Conservation (phyloP, 1,140 invertebrate genomes). For the Goniozus legneri region DNA sequence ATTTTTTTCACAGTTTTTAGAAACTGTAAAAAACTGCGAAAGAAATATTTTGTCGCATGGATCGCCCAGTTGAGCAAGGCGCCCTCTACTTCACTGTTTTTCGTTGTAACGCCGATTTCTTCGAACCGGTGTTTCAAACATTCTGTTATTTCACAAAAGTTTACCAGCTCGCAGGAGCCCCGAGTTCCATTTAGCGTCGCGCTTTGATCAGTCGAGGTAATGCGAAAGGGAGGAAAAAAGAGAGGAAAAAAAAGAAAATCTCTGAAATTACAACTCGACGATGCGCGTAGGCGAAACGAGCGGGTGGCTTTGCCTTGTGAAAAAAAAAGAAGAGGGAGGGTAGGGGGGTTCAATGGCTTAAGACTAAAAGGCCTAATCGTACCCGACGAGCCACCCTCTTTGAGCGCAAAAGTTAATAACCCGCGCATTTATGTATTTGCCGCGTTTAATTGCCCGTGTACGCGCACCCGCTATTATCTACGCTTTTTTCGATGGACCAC, state of each 20-base stretch:
- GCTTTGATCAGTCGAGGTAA: slow-evolving; percentile 20
- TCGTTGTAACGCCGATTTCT: too few species aligned
- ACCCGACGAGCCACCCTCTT: slow-evolving; percentile 28
- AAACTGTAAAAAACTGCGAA: not conserved
- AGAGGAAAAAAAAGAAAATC: slow-evolving; percentile 13
- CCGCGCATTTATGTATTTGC: slow-evolving; percentile 43
- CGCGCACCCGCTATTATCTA: slow-evolving; percentile 38
- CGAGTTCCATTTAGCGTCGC: not conserved
- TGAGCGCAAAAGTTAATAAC: slow-evolving; percentile 45
- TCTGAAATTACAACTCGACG: slow-evolving; percentile 15
- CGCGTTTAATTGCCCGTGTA: slow-evolving; percentile 41
- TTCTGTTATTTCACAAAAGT: too few species aligned
- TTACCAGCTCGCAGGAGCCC: too few species aligned
- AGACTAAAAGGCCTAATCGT: slow-evolving; percentile 31
- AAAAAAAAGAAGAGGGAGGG: slow-evolving; percentile 10
- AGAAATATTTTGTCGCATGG: not conserved
- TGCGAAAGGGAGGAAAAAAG: too few species aligned
- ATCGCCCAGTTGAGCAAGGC: not conserved
- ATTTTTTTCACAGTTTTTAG: too few species aligned
- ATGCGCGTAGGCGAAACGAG: too few species aligned
- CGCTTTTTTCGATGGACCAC: too few species aligned
- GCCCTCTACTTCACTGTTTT: too few species aligned
- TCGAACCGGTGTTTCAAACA: too few species aligned
- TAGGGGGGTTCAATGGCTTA: slow-evolving; percentile 16
- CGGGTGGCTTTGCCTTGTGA: too few species aligned